These are phyloP conservation scores for Strix uralensis DNA, from an alignment of 2,113 vertebrate genomes.

Conservation along the genomic window DNA sequence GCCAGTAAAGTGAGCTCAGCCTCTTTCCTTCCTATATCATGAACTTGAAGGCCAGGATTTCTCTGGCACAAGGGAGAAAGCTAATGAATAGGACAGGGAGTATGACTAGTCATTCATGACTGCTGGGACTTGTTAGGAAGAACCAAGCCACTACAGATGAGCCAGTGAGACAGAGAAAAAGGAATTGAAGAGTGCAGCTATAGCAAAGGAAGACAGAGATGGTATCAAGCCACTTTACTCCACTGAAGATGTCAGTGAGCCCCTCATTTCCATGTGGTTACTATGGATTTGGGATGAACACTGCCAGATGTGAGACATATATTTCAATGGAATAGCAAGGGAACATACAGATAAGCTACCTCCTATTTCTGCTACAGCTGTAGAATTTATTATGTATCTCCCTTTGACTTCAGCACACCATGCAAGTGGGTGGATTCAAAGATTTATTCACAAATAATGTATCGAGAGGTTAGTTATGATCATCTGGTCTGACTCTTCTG, in stretches of 20 bases:
- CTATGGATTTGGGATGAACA: conserved; percentile 6
- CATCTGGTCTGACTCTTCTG: background rate
- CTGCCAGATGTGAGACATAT: background rate
- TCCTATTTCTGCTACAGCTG: conserved; percentile 8
- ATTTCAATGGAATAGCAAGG: background rate
- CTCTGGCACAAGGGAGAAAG: background rate
- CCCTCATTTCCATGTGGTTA: conserved; percentile 12
- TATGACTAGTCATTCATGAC: background rate
- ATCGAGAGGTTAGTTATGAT: background rate
- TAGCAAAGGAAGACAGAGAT: background rate
- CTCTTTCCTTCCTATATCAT: background rate
- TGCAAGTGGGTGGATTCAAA: background rate
- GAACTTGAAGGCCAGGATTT: background rate
- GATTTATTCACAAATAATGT: background rate
- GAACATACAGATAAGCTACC: background rate
- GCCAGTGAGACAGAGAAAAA: background rate
- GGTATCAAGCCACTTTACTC: background rate
- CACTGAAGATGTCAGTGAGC: accelerated
- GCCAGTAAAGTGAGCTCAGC: conserved; percentile 1
- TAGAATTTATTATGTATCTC: background rate
- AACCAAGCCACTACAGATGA: background rate
- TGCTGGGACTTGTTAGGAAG: background rate
- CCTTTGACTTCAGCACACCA: background rate
- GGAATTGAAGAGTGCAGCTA: background rate
- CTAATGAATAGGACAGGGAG: background rate